Percentiles rank a stretch among this genome's conserved stretches.
Evolutionary conservation across 2,888 invertebrate species (phyloP).

Genomic region (Eurytoma californica): DNA sequence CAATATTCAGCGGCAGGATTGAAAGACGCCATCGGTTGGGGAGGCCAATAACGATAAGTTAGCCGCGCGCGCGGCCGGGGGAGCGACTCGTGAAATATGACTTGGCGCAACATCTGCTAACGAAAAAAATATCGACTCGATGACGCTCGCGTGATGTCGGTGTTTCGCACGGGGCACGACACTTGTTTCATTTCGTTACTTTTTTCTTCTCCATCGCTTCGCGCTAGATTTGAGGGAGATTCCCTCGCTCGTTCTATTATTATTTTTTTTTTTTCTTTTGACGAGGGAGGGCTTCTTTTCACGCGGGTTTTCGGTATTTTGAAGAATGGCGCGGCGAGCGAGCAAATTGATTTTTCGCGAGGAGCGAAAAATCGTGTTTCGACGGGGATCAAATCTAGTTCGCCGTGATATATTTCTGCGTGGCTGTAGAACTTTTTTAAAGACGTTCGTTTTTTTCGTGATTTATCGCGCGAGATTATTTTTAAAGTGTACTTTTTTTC

Average conservation of each 20-base stretch:
- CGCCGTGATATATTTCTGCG: neutral
- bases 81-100: constrained; percentile 34
- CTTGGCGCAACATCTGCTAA: constrained; percentile 50
- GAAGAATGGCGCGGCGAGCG: constrained; percentile 9
- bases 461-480: too few relatives aligned
- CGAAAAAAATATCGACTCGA: constrained; percentile 53
- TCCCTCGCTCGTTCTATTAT: neutral
- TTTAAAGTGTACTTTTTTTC: too few relatives aligned
- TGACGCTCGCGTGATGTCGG: constrained; percentile 49
- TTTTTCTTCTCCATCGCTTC: neutral
- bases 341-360: constrained; percentile 34
- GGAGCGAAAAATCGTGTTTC: neutral
- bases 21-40: constrained; percentile 37
- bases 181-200: constrained; percentile 45
- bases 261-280: constrained; percentile 1
- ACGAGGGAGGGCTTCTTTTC: constrained; percentile 32
- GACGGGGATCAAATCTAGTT: neutral
- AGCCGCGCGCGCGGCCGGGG: neutral
- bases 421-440: neutral
- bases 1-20: constrained; percentile 47
- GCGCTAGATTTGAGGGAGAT: neutral
- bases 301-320: constrained; percentile 16
- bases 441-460: too few relatives aligned
- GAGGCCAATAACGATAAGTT: constrained; percentile 49
- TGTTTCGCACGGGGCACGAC: constrained; percentile 19